Evolutionary conservation across 2,113 vertebrate species (phyloP).

Genomic region (Reinhardtius hippoglossoides): DNA sequence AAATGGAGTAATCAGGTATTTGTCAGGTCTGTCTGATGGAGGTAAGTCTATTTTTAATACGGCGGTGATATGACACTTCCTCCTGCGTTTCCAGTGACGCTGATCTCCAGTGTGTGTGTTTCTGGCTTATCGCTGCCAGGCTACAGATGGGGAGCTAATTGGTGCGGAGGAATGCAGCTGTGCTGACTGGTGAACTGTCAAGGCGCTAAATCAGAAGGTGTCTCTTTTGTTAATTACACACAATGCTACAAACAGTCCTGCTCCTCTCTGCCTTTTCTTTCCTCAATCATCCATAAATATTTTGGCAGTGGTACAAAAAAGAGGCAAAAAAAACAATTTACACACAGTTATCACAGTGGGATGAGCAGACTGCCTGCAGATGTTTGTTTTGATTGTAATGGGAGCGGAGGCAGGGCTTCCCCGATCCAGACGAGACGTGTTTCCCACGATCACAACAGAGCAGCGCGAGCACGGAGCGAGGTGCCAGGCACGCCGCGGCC

Average conservation of each 20-base stretch:
- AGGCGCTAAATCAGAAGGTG: conserved; percentile 76
- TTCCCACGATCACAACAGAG: conserved; percentile 60
- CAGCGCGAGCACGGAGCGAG: conserved; percentile 47
- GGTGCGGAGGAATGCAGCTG: conserved; percentile 76
- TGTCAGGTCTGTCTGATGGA: background rate
- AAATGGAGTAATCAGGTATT: conserved; percentile 8
- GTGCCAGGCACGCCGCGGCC: conserved; percentile 46
- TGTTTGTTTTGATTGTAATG: conserved; percentile 78
- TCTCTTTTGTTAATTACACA: conserved; percentile 83
- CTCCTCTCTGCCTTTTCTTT: conserved; percentile 69
- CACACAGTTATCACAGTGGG: conserved; percentile 82
- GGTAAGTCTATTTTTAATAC: conserved; percentile 9
- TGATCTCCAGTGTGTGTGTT: conserved; percentile 20
- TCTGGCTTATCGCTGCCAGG: conserved; percentile 28
- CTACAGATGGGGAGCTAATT: conserved; percentile 82
- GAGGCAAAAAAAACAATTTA: conserved; percentile 71
- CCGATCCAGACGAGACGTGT: conserved; percentile 53
- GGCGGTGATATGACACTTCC: conserved; percentile 32
- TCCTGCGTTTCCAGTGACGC: conserved; percentile 49
- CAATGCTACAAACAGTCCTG: conserved; percentile 75
- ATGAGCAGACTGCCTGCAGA: conserved; percentile 76
- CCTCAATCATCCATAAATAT: conserved; percentile 69
- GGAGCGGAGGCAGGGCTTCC: conserved; percentile 57
- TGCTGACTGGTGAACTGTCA: conserved; percentile 67
- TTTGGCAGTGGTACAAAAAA: conserved; percentile 75